Base-by-base conservation (phyloP, 2,888 invertebrate genomes). In the Tuta absoluta region DNA sequence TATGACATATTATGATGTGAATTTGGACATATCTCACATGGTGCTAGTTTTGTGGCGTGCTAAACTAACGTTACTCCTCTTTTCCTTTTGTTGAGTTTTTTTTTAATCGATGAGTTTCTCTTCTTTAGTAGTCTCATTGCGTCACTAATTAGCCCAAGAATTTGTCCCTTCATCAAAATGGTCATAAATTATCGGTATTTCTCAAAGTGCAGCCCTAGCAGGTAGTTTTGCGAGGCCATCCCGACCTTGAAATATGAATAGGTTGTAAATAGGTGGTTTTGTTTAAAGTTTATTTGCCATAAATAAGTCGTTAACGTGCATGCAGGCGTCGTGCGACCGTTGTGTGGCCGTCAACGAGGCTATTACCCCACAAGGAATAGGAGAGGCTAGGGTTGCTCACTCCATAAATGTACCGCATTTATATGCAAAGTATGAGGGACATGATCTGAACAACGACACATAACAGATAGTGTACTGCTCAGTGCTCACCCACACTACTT, bases 241-340 rank as follows among this genome's bases (percentile, higher is more conserved):
- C 69, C 74, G 76, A 78, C 81, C 80, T 84, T 82, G 77, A 75
- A 72, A 74, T 72, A 56, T 51, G 69, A 75, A 72, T 74, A 70
- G 73, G 71, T 72, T 75, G 65, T 64, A 64, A 77, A 73, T 72
- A 66, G 70, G 66, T 72, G 69, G 71, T 69, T 70, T 71, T 74
- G 75, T 75, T 77, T 73, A 75, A 76, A 76, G 68, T 76, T 79
- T 81, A 81, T 84, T 80, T 77, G 78, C 78, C 78, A 81, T 85
- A 82, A 84, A 85, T 81, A 77, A 78, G 75, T 77, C 77, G 78
- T 85, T 77, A 81, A 81, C 79, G 70, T 66, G 69, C 68, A 73
- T 74, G 73, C 69, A 66, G 19, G 45, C 56, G 48, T 24, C 45
- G 68, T 65, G 65, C 69, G 75, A 72, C 74, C 74, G 73, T 76